Conservation (phyloP, 2,113 vertebrate genomes). For the Amphiprion ocellaris region DNA sequence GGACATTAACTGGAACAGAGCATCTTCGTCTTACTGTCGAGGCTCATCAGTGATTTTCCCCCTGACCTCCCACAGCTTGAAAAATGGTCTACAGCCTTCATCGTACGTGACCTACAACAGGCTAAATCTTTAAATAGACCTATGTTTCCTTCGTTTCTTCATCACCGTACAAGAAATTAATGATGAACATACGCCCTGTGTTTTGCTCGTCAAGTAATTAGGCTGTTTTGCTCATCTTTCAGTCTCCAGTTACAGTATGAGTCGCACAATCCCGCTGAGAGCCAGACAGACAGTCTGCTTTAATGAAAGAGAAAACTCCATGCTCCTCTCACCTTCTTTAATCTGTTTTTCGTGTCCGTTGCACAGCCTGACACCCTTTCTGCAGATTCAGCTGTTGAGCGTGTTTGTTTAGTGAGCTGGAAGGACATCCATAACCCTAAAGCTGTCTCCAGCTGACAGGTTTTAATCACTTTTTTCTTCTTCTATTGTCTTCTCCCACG, state of each 20-base stretch:
- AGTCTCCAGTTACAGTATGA: slow-evolving; percentile 60
- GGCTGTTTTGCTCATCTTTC: slow-evolving; percentile 56
- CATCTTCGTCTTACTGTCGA: slow-evolving; percentile 37
- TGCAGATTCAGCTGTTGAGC: slow-evolving; percentile 55
- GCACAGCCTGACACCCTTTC: slow-evolving; percentile 45
- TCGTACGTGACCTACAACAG: slow-evolving; percentile 11
- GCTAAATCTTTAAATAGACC: slow-evolving; percentile 43
- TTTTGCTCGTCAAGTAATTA: slow-evolving; percentile 71
- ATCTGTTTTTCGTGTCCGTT: slow-evolving; percentile 47
- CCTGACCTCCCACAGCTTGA: slow-evolving; percentile 42
- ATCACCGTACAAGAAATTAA: slow-evolving; percentile 41
- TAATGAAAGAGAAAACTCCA: slow-evolving; percentile 42
- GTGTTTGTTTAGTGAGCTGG: slow-evolving; percentile 65
- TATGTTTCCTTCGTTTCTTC: slow-evolving; percentile 16
- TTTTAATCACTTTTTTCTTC: slow-evolving; percentile 49
- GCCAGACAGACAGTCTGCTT: slow-evolving; percentile 43
- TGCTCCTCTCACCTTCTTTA: slow-evolving; percentile 63
- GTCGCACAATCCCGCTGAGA: background rate
- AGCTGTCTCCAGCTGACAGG: slow-evolving; percentile 54
- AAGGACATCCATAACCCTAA: slow-evolving; percentile 70
- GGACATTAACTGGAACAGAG: slow-evolving; percentile 34
- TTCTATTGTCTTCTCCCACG: slow-evolving; percentile 48
- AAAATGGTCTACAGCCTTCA: slow-evolving; percentile 28
- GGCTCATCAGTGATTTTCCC: slow-evolving; percentile 29
- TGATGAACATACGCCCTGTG: slow-evolving; percentile 43